A percentile compares a stretch with the other conserved stretches of the same genome.
Conservation (phyloP, 2,797 vertebrate genomes). For the Paedocypris micromegethes region DNA sequence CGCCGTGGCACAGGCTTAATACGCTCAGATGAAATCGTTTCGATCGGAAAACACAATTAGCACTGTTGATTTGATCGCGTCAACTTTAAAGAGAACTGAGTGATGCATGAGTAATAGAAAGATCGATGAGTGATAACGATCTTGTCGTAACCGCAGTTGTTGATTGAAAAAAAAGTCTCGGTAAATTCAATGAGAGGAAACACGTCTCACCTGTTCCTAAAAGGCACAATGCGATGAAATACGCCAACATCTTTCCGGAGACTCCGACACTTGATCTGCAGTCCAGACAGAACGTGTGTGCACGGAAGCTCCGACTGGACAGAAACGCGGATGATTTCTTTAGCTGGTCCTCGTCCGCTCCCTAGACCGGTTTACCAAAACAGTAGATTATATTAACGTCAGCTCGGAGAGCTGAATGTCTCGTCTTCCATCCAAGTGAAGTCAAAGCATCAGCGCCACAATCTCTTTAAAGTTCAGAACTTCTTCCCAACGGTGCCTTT, state of each 20-base stretch:
- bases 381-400: slow-evolving; percentile 3
- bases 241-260: slow-evolving; percentile 56
- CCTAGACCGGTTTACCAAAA: slow-evolving; percentile 4
- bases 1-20: slow-evolving; percentile 35
- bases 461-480: slow-evolving; percentile 20
- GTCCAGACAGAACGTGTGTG: slow-evolving; percentile 40
- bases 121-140: too few species aligned
- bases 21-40: background rate
- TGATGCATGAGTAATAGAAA: too few species aligned
- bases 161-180: slow-evolving; percentile 1
- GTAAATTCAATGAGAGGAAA: background rate
- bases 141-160: background rate
- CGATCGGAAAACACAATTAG: too few species aligned
- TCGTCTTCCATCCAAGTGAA: slow-evolving; percentile 8
- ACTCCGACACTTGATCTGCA: slow-evolving; percentile 32
- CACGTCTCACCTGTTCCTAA: slow-evolving; percentile 67
- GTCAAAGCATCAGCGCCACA: background rate
- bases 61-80: background rate
- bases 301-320: slow-evolving; percentile 16
- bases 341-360: slow-evolving; percentile 20
- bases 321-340: background rate
- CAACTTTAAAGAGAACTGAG: slow-evolving; percentile 1
- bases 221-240: slow-evolving; percentile 68
- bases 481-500: background rate
- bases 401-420: slow-evolving; percentile 16